These are phyloP conservation scores for Octonoba sinensis DNA, from an alignment of 2,888 invertebrate species.

Conservation along the genomic window DNA sequence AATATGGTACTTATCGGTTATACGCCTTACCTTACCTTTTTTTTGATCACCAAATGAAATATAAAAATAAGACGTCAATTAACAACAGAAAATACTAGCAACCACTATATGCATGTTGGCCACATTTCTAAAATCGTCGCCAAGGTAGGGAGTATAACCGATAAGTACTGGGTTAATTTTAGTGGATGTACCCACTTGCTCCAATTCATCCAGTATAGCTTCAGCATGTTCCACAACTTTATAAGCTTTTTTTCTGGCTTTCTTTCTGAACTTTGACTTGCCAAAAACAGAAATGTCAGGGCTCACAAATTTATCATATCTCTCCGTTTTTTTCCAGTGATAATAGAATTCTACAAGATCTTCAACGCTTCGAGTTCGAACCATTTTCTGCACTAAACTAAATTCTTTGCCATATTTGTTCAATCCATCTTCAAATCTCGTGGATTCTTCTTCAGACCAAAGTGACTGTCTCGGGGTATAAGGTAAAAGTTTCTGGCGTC, in stretches of 20 bases:
- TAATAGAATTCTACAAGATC: constrained; percentile 36
- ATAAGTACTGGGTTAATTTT: not conserved
- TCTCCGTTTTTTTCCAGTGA: constrained; percentile 37
- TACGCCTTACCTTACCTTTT: too few species aligned
- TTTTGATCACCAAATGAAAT: too few species aligned
- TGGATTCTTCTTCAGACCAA: constrained; percentile 18
- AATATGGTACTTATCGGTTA: too few species aligned
- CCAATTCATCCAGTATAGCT: not conserved
- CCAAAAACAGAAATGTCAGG: not conserved
- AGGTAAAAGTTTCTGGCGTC: not conserved
- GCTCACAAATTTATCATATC: constrained; percentile 30
- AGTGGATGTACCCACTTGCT: not conserved
- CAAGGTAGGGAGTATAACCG: too few species aligned
- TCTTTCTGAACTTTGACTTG: not conserved
- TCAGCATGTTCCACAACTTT: constrained; percentile 11
- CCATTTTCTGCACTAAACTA: constrained; percentile 5
- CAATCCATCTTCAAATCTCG: constrained; percentile 11
- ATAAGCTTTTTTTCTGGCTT: constrained; percentile 7
- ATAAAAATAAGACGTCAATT: too few species aligned
- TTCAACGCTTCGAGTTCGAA: not conserved
- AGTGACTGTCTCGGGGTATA: not conserved
- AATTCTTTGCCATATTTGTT: constrained; percentile 24
- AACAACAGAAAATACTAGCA: too few species aligned
- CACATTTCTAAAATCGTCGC: too few species aligned
- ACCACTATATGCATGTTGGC: too few species aligned